Base-by-base conservation (phyloP, 2,113 vertebrate species). In the Xiphorhynchus elegans region DNA sequence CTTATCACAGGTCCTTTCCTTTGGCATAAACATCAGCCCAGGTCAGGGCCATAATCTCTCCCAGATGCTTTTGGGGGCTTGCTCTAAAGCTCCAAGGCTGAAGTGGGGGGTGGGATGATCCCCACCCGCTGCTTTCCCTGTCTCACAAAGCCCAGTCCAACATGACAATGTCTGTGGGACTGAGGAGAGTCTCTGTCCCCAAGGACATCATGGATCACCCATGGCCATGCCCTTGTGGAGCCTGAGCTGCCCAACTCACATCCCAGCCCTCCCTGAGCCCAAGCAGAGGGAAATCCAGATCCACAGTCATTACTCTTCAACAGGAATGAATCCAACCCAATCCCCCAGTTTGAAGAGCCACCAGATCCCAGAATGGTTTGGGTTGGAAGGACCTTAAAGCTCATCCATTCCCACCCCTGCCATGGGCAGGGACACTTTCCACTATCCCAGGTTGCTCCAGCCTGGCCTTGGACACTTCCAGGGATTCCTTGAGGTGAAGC, bases 1-100 rank as follows among this genome's bases (percentile, higher is more conserved):
- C 47, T 59, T 20, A 46, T 2, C 91, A 52, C 1, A 11, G 85
- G 52, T 5, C 35, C 10, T 74, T 84, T 37, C 62, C 0, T 35
- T 28, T 83, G 93, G 80, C 53, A 44, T 89, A 94, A 96, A 96
- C 93, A 88, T 4, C 66, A 35, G 39, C 20, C 35, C 33, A 18
- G 62, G 44, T 9, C 87, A 69, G 59, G 68, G n/a, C 84, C 42
- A 18, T 40, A 78, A 96, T 63, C 77, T 50, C 39, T 87, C 59
- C 93, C 93, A 91, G 89, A 67, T 94, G 93, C 15, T 77, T 89
- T 70, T 37, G 63, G 2, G 16, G 55, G 26, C 8, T 9, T 21
- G 49, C 40, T 28, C 35, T 29, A 25, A 62, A 55, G 55, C 8
- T 90, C 56, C 28, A 9, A 16, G 69, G 4, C 16, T 10, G 2